These are phyloP conservation scores for Sphenopsis melanotis DNA, from an alignment of 2,797 vertebrate genomes.

Conservation along the genomic window DNA sequence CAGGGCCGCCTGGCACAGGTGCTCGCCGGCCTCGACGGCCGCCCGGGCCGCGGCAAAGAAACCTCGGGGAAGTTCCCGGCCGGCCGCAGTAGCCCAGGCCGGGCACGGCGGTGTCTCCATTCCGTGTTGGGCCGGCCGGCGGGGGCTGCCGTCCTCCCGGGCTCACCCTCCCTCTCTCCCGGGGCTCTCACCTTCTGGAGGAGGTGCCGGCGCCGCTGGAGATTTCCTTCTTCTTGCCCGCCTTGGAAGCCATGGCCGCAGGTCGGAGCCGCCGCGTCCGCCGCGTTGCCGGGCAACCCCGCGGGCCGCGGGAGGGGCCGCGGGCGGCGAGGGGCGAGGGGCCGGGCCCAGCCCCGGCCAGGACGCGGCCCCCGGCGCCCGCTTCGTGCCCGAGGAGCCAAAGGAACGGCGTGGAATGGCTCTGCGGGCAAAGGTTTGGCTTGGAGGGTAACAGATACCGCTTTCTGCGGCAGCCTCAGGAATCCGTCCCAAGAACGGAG, in stretches of 20 bases:
- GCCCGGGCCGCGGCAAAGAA: neutral
- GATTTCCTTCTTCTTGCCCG: neutral
- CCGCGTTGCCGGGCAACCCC: conserved; percentile 56
- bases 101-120: no score
- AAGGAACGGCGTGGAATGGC: rapidly evolving
- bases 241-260: conserved; percentile 46
- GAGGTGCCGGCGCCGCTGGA: neutral
- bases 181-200: neutral
- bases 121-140: neutral
- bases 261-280: neutral
- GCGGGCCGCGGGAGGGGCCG: neutral
- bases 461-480: rapidly evolving
- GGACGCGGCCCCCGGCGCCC: no score
- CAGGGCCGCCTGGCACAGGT: neutral
- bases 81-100: no score
- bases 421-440: rapidly evolving
- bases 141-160: neutral
- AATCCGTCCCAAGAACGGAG: rapidly evolving
- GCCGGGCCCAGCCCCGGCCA: no score
- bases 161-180: neutral
- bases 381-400: rapidly evolving
- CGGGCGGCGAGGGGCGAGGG: neutral
- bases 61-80: neutral
- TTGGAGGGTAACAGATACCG: rapidly evolving
- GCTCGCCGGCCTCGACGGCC: neutral